Conservation (phyloP, 2,888 invertebrate species). For the Aleiodes leptofemur region DNA sequence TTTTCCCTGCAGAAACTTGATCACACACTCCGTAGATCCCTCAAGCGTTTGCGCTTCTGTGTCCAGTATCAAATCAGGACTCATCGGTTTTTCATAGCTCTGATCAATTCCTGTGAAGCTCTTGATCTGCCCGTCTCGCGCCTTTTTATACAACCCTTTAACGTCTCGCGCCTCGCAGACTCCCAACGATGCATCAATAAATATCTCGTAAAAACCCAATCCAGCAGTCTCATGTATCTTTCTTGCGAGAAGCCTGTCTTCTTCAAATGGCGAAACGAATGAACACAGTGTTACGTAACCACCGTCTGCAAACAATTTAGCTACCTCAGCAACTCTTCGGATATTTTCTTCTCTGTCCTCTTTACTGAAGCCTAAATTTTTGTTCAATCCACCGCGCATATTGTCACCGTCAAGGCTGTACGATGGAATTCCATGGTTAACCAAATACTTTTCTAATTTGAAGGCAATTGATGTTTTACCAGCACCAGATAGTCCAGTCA, state of each 20-base stretch:
- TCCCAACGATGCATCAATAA: slow-evolving; percentile 94
- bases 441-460: slow-evolving; percentile 94
- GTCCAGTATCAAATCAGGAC: slow-evolving; percentile 90
- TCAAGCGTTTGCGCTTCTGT: slow-evolving; percentile 91
- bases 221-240: slow-evolving; percentile 90
- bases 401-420: slow-evolving; percentile 99
- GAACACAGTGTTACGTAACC: slow-evolving; percentile 96
- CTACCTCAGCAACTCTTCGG: slow-evolving; percentile 95
- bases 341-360: slow-evolving; percentile 98
- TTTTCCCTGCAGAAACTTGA: slow-evolving; percentile 88
- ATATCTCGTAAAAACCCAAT: slow-evolving; percentile 76
- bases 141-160: slow-evolving; percentile 98
- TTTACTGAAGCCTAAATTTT: slow-evolving; percentile 94
- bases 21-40: slow-evolving; percentile 91
- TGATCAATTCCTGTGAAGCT: slow-evolving; percentile 95
- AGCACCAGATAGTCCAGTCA: slow-evolving; percentile 92
- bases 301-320: slow-evolving; percentile 96
- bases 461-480: slow-evolving; percentile 99
- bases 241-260: slow-evolving; percentile 92
- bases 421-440: slow-evolving; percentile 91
- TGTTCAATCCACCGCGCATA: slow-evolving; percentile 94
- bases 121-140: slow-evolving; percentile 93
- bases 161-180: slow-evolving; percentile 97
- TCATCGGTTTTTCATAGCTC: slow-evolving; percentile 90
- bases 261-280: slow-evolving; percentile 96